Evolutionary conservation across 2,888 invertebrate genomes (phyloP).

Genomic region (Tanypteryx hageni): DNA sequence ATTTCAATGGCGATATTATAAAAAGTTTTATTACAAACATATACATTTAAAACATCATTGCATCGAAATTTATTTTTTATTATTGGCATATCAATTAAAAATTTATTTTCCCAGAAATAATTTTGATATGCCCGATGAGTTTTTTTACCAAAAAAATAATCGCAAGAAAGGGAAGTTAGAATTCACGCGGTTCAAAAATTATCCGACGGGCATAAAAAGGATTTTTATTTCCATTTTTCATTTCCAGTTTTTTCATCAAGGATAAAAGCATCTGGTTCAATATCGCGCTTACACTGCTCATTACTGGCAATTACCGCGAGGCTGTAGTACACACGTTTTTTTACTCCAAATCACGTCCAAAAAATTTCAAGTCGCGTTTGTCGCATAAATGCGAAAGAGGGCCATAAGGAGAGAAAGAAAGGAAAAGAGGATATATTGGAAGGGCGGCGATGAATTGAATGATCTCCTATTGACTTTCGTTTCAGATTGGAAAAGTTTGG

Average conservation of each 20-base stretch:
- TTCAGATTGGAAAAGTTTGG: conserved; percentile 28
- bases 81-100: too few species aligned
- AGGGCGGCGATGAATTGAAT: conserved; percentile 20
- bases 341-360: not conserved
- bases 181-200: too few species aligned
- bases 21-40: too few species aligned
- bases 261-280: not conserved
- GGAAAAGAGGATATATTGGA: not conserved
- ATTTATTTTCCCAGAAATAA: too few species aligned
- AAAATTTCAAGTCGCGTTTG: not conserved
- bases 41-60: too few species aligned
- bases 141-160: too few species aligned
- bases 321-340: not conserved
- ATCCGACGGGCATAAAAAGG: too few species aligned
- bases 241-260: not conserved
- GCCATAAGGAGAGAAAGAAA: not conserved
- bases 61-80: too few species aligned
- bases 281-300: not conserved
- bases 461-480: conserved; percentile 29
- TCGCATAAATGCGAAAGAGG: not conserved
- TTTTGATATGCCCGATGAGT: too few species aligned
- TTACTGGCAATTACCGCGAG: not conserved
- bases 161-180: too few species aligned
- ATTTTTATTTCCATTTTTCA: too few species aligned
- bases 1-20: too few species aligned